Base-by-base conservation (phyloP, 1,140 invertebrate genomes). In the Bombus ignitus region DNA sequence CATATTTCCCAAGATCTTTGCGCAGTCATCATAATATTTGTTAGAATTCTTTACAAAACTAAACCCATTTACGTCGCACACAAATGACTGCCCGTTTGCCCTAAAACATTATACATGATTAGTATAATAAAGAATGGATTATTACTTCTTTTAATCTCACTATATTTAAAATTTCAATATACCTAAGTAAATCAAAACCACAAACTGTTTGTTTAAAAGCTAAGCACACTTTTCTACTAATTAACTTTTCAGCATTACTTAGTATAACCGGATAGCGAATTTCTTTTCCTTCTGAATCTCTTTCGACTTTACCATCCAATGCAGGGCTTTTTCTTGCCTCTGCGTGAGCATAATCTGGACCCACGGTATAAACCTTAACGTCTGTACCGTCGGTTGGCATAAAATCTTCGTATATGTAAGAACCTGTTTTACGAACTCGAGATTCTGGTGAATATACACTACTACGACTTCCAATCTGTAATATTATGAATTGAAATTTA, bases 381-480 rank as follows among this genome's bases (percentile, higher is more conserved):
- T 95, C 95, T 5, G 95, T 97, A 94, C 99, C 99, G 96, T 99
- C 99, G 39, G 99, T 99, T 3, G 99, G 99, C 99, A 99, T 99
- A 95, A 99, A 99, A 95, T 99, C 99, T 97, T 99, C 99, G 94
- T 99, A 99, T 93, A 99, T 99, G 95, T 98, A 99, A 18, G 99
- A 99, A 32, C 99, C 99, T 35, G 98, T 98, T 95, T 99, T 99
- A 47, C 99, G 96, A 28, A 99, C 98, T 89, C 98, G 96, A 72
- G 98, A 99, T 95, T 99, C 98, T 18, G 98, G 98, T 3, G 98
- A 99, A 95, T 99, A 99, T 66, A 99, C 99, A 95, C 98, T 99
- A 94, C 99, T 99, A 75, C 99, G 96, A 94, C 98, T 99, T 76
- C 99, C 99, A 94, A 99, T 99, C 98, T 99, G 94, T 86, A 66